Evolutionary conservation across 1,140 invertebrate species (phyloP), one percentile per base, ranked within the genome.

Genomic region (Aphelenchoides fujianensis): DNA sequence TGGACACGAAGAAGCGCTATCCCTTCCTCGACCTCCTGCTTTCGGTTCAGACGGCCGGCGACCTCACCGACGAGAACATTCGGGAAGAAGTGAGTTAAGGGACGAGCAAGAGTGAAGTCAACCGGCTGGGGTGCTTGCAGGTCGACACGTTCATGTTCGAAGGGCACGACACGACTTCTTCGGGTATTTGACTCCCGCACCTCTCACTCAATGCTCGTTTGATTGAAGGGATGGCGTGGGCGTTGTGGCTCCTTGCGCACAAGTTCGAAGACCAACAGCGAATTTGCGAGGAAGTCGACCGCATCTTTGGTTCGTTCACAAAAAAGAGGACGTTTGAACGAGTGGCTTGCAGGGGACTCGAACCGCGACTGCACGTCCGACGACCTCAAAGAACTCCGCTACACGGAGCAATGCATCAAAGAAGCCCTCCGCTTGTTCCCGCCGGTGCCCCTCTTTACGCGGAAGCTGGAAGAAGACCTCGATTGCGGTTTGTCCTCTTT

Each of bases 61-160:
- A 90, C 2, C 52, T 96, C 30, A 90, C 89, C 36, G 91, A 94
- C 68, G 89, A 91, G 54, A 93, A 96, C 86, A 94, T 97, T 48
- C 87, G 89, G 72, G 91, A 92, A 81, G 91, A 92, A 87, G 90
- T 92, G 74, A 91, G 94, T 23, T 12, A 48, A 48, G 23, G 12
- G 12, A 12, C 41, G 23, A 48, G 41, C 41, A 48, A 12, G 23
- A 48, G 41, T 48, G 12, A 48, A 48, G 23, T n/a, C n/a, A n/a
- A n/a, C n/a, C n/a, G n/a, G n/a, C n/a, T n/a, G n/a, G n/a, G n/a
- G n/a, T 48, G 41, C 41, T 48, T 48, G 41, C 23, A 48, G 41
- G 23, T 93, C 0, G 92, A 94, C 82, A 94, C 92, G 0, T 94
- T 94, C 77, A 94, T 94, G 91, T 94, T 95, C 83, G 92, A 94